Base-by-base conservation (phyloP, 1,140 invertebrate genomes). In the Diorhabda sublineata region DNA sequence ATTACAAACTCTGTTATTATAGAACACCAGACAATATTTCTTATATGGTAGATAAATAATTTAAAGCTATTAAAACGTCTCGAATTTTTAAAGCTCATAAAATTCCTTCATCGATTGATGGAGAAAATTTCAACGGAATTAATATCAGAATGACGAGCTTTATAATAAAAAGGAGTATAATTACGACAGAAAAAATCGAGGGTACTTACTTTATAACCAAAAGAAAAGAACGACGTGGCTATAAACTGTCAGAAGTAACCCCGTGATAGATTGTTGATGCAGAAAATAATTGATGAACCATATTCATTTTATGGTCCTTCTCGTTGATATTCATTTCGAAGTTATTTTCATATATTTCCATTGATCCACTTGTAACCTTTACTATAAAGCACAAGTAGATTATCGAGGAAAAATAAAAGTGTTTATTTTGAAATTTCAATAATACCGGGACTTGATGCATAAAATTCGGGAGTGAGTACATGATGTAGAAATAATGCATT, bases 231-330 rank as follows among this genome's bases (percentile, higher is more conserved):
- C 6, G n/a, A n/a, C 47, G 47, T 2, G 47, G 6, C 6, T n/a
- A 52, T 3, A 52, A 52, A n/a, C 47, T 52, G 47, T 52, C 47
- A 6, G 4, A 52, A 52, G n/a, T 52, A 52, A 52, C 47, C 47
- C 47, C 47, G n/a, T 52, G 47, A 52, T 52, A 52, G 47, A 52
- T 52, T 52, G 47, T 52, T 52, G 47, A 52, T n/a, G 47, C 47
- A 52, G 47, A 52, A 52, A 8, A 52, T 52, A 52, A 52, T 52
- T 8, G 47, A 52, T 52, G 47, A 52, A 52, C 47, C 47, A 52
- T 52, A 52, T 52, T 52, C 47, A 52, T 52, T 52, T 52, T 52
- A 52, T 52, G 47, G 2, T 6, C 6, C 6, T 52, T 52, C 47
- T 52, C n/a, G 47, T 52, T 6, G 6, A 52, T n/a, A 52, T 52